phyloP scores from a whole-genome alignment of 2,888 invertebrate species.

The Oxyteleia sp. region DNA sequence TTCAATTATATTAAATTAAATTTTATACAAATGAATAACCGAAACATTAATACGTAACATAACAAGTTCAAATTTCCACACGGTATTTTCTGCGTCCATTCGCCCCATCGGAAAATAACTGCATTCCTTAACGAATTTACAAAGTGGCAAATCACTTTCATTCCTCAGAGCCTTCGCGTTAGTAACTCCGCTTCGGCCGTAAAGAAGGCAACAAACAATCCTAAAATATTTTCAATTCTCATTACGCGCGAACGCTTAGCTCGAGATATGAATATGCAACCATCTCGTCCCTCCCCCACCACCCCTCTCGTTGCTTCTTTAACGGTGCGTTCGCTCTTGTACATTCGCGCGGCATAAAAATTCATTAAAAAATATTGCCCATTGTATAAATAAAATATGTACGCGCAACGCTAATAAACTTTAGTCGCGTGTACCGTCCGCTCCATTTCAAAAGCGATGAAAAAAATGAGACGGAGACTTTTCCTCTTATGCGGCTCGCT shows the following conservation, averaged over 20 bases:
- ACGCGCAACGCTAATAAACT: slow-evolving; percentile 33
- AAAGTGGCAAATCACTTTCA: no score
- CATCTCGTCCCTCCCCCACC: slow-evolving; percentile 3
- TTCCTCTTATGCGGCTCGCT: slow-evolving; percentile 55
- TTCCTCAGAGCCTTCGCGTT: no score
- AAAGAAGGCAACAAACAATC: background rate
- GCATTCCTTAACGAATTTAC: no score
- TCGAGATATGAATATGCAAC: slow-evolving; percentile 28
- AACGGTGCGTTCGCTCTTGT: slow-evolving; percentile 23
- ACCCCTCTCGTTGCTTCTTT: no score
- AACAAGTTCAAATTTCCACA: no score
- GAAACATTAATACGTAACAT: no score
- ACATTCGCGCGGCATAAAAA: slow-evolving; percentile 40
- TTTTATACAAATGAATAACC: no score
- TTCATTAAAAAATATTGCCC: slow-evolving; percentile 46
- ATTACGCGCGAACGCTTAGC: slow-evolving; percentile 38
- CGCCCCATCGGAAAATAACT: no score
- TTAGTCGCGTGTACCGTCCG: slow-evolving; percentile 2
- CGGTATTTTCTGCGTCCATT: no score
- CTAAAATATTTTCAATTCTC: slow-evolving; percentile 36
- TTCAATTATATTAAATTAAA: no score
- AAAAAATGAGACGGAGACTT: slow-evolving; percentile 48
- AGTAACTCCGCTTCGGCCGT: no score
- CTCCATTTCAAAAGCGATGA: slow-evolving; percentile 28
- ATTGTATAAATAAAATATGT: slow-evolving; percentile 26